Evolutionary conservation across 2,797 vertebrate genomes (phyloP), one percentile per base, ranked within the genome.

Genomic region (Tokudaia tokunoshimensis): DNA sequence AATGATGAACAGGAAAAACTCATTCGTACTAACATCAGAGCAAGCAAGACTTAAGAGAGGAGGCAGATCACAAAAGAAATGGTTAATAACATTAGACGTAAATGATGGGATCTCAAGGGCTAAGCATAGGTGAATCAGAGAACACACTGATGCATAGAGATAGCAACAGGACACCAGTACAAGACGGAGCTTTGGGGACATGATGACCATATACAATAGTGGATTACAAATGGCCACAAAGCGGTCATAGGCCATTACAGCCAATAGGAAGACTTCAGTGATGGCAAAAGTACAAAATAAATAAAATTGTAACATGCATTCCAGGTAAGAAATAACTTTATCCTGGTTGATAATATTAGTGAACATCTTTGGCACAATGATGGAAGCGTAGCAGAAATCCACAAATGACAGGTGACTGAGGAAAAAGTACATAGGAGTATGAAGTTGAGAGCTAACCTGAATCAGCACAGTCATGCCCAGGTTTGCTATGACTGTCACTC

Each of bases 341-440:
- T 89, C 61, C 3, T 75, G 19, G 0, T 5, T 94, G 29, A 97
- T 15, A 19, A 76, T 92, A 5, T 90, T 65, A 37, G 50, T 67
- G 65, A 97, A 41, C 76, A 95, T 94, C 13, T 97, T 96, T 0
- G 92, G 94, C 3, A 75, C 52, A 0, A 97, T 97, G 61, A 80
- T 24, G 0, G 87, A 89, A 0, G 93, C 96, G 20, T 96, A 98
- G 52, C 96, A 98, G 63, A 97, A 95, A 85, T 98, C 97, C 1
- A 97, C 89, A 63, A 96, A 96, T 20, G 97, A 94, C 63, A 97
- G 41, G 41, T 97, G 97, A 1, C 89, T 95, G 34, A 98, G 97
- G 47, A 98, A 95, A 81, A 96, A 98, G 59, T 97, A 97, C 95
- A 96, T 97, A 15, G 95, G 91, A 0, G 65, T 97, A 20, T 95